Evolutionary conservation across 2,113 vertebrate species (phyloP), one percentile per base, ranked within the genome.

Genomic region (Gallinago paraguaiae): DNA sequence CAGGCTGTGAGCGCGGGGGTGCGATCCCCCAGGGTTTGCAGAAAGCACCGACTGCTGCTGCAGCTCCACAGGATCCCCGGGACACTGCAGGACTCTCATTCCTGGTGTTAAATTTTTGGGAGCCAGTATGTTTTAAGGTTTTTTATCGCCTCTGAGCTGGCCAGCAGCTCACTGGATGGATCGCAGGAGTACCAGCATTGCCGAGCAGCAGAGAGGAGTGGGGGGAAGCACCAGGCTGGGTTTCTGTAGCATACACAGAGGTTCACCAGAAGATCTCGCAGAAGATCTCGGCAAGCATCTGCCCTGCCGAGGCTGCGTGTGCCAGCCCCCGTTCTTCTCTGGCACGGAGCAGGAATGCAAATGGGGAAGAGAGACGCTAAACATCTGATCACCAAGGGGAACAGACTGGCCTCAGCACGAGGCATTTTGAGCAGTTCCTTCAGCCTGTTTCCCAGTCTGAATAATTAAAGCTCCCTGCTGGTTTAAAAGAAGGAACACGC

Each of bases 1-100:
- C 82, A 43, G 41, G 68, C 54, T 48, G 35, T 0, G 2, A 10
- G 43, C 2, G 9, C 1, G 0, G 11, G 10, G 5, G 30, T 43
- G 75, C 14, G 18, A 8, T 51, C 69, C 25, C 20, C 10, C 35
- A 3, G 8, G 1, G 13, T 13, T 63, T 48, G 65, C 69, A 72
- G 11, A 3, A n/a, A 70, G 25, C 7, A 7, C 19, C 4, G 0
- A 25, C n/a, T 19, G 48, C 10, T 69, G 68, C 70, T 50, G 56
- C 0, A 0, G 51, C 59, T 60, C n/a, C 33, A 33, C 48, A 69
- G 77, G 14, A 22, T 35, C 19, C 61, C 67, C 50, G 28, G 12
- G 56, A 18, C 22, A 5, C 45, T 13, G 14, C 57, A 64, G 45
- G 50, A 67, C 37, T 17, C 17, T 7, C 11, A 30, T 28, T 75